Evolutionary conservation across 1,140 invertebrate genomes (phyloP), one percentile per base, ranked within the genome.

Genomic region (Lasioglossum albipes): DNA sequence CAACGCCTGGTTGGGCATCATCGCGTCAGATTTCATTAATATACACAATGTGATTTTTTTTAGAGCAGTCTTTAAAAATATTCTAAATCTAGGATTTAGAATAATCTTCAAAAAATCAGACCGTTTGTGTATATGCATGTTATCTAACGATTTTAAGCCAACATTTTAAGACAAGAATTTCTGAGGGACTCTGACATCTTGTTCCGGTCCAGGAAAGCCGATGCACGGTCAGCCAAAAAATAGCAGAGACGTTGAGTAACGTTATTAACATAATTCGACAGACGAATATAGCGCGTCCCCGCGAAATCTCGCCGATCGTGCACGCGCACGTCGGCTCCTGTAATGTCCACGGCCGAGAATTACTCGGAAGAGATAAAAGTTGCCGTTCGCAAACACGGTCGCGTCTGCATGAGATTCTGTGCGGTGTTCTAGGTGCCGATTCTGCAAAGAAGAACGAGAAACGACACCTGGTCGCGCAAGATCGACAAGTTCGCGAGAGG

Each of bases 231-330:
- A 4, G 18, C 52, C 7, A 65, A 41, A 45, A 13, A n/a, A 9
- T n/a, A 5, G 20, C 10, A 22, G 18, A n/a, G 41, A 36, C 2
- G 20, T 57, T 59, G 83, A 59, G 57, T 7, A 59, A 59, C n/a
- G 20, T 59, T 45, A 85, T 85, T 85, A 85, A 64, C 84, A 85
- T 85, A 82, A 85, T 85, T 79, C 79, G 36, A 61, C 71, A 54
- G 22, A 27, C 57, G 65, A 70, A 80, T 74, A 57, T 70, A 70
- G 71, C 81, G 79, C 81, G 81, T 85, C 75, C 79, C 68, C 70
- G 83, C 84, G 79, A 85, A 85, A 81, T 83, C 61, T 83, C 72
- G 6, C 71, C 66, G 78, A 75, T 74, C 64, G 41, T 20, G 62
- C 62, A 61, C 70, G 36, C 65, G 20, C 36, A 36, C 64, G 77